Evolutionary conservation across 2,888 invertebrate species (phyloP), one percentile per base, ranked within the genome.

Genomic region (Pandemis corylana): DNA sequence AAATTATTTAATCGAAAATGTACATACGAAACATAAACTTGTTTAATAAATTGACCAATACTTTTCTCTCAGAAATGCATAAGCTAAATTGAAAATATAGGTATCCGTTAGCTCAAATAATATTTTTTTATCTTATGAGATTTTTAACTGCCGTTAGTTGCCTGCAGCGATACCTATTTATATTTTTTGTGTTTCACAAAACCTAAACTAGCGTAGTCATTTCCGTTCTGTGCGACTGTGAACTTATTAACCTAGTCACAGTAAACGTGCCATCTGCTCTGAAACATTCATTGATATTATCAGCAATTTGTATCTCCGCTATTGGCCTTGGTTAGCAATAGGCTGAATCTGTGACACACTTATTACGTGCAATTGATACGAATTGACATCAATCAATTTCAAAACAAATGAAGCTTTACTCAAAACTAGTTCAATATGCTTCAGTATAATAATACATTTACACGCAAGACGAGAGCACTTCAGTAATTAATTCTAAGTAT

Each of bases 331-430:
- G 70, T 41, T n/a, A 63, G 28, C 71, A 67, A 71, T 75, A 71
- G 62, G 44, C 28, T 28, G 20, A 53, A 62, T 62, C 53, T 62
- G 79, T 85, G 86, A 85, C 89, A 87, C 80, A 87, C 83, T 86
- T 88, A 83, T 82, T 78, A 62, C 65, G 9, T 63, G 80, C 85
- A 87, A 89, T 89, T 87, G 87, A 80, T 76, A 82, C 80, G 84
- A 89, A 89, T 89, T 89, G 86, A 87, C 85, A 85, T 83, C 81
- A 82, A 90, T 89, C 84, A 84, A 83, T 84, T 81, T 80, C 78
- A 80, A 82, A 80, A 81, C 77, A 78, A 78, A 75, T 77, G 78
- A 80, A 83, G 82, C 78, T 79, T 81, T 83, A 80, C 51, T 66
- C 15, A n/a, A n/a, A 61, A 74, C 51, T 66, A 42, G 59, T 65